Base-by-base conservation (phyloP, 2,797 vertebrate species). In the Triplophysa yarkandensis region DNA sequence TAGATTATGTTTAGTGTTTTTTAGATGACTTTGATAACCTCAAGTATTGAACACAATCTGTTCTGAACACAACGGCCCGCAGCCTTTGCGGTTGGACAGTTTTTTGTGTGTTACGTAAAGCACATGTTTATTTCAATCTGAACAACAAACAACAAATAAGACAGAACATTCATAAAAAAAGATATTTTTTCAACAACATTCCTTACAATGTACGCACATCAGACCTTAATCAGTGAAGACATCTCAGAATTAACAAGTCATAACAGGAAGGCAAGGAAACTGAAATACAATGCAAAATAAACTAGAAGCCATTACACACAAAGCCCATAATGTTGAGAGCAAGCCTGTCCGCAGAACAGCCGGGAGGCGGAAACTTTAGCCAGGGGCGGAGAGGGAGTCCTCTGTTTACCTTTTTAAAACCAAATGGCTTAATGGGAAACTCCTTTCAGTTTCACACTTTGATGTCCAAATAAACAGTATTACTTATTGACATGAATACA, bases 221-320 rank as follows among this genome's bases (percentile, higher is more conserved):
- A 2, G 10, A 21, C 64, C 32, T n/a, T 17, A 87, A 90, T 90
- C 89, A 80, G 84, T 5, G 0, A 78, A 71, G 80, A 83, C 81
- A 90, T 90, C 88, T 88, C 46, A 78, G 83, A 76, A 74, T 77
- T 74, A 82, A 77, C 80, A 73, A 57, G 77, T 73, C 84, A 81
- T 87, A 84, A 83, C 82, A 80, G 82, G 86, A 84, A 82, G 83
- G 83, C 86, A 84, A 84, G 86, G 88, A 88, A 87, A 85, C 86
- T 85, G 60, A 39, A 68, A 80, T 74, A 52, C 68, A 70, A 81
- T 83, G 67, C 79, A 88, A 89, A 89, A 91, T 87, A 87, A 90
- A 91, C 81, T 83, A 85, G 85, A 87, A 80, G 82, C 86, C 70
- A 46, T 46, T 4, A 57, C 85, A 82, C 80, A 88, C 84, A 89